Conservation (phyloP, 2,113 vertebrate genomes). For the Nothocercus julius region DNA sequence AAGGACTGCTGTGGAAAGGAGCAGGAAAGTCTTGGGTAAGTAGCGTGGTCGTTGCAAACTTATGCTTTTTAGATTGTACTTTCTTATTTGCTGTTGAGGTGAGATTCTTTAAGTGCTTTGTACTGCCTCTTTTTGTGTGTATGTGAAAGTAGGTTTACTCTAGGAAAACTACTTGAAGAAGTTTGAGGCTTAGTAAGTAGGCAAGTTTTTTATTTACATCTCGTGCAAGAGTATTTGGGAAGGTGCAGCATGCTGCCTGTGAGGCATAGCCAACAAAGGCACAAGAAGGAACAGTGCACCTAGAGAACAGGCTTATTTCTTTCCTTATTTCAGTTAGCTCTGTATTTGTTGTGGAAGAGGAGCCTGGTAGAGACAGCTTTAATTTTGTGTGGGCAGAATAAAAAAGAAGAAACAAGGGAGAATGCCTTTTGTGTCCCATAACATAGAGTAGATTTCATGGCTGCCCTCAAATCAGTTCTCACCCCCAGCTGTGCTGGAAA, state of each 20-base stretch:
- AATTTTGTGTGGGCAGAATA: neutral
- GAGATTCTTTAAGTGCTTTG: rapidly evolving
- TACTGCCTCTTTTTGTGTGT: neutral
- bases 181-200: rapidly evolving
- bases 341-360: neutral
- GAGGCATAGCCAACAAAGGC: neutral
- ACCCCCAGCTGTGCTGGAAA: neutral
- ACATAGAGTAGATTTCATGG: rapidly evolving
- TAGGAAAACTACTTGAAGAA: neutral
- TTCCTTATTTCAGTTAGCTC: neutral
- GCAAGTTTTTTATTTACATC: rapidly evolving
- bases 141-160: neutral
- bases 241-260: rapidly evolving
- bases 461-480: neutral
- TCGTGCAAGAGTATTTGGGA: rapidly evolving
- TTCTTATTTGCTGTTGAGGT: rapidly evolving
- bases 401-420: neutral
- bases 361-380: neutral
- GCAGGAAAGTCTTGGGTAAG: constrained; percentile 87
- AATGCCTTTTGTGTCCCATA: neutral
- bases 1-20: constrained; percentile 94
- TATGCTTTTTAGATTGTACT: rapidly evolving
- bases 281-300: neutral
- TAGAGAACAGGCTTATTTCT: rapidly evolving
- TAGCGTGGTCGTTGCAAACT: neutral